Evolutionary conservation across 2,797 vertebrate species (phyloP), one percentile per base, ranked within the genome.

Genomic region (Chrysocyon brachyurus): DNA sequence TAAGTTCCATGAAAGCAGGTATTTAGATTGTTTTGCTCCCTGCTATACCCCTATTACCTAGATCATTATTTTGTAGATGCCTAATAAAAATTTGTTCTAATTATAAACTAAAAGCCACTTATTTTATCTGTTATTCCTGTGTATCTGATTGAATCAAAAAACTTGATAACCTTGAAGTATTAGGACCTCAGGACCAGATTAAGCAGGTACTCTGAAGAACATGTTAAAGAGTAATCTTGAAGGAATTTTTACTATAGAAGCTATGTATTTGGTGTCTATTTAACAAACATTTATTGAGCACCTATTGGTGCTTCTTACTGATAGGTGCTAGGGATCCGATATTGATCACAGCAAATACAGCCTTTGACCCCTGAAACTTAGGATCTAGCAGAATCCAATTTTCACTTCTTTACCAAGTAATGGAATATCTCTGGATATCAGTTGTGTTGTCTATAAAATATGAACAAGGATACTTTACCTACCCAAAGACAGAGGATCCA

Each of bases 401-500:
- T 79, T 54, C 94, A 88, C 64, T 87, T 78, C 57, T 90, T 84
- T 24, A 57, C 33, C n/a, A 79, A 86, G 73, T 86, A 87, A 82
- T 54, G 66, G 91, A 92, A 59, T 28, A 77, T 46, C 54, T 90
- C 87, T 88, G 54, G 26, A 59, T 75, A 46, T 79, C 68, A 56
- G 33, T 14, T 79, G 19, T 59, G n/a, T 24, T 82, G 33, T 79
- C 28, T 31, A 4, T 87, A 66, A 93, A 77, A 96, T 54, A 77
- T 5, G 6, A 14, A 87, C 46, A 21, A 97, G 14, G 40, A 61
- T 22, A 87, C 4, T 68, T 77, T 12, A 73, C 21, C 49, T 90
- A 88, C 56, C 26, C 17, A 59, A 96, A 66, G 10, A 78, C n/a
- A 87, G 26, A 82, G 36, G 31, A 79, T 36, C 26, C 36, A 36